A percentile compares a stretch with the other conserved stretches of the same genome.
Evolutionary conservation across 2,113 vertebrate genomes (phyloP).

Genomic region (Macheiramphus alcinus): DNA sequence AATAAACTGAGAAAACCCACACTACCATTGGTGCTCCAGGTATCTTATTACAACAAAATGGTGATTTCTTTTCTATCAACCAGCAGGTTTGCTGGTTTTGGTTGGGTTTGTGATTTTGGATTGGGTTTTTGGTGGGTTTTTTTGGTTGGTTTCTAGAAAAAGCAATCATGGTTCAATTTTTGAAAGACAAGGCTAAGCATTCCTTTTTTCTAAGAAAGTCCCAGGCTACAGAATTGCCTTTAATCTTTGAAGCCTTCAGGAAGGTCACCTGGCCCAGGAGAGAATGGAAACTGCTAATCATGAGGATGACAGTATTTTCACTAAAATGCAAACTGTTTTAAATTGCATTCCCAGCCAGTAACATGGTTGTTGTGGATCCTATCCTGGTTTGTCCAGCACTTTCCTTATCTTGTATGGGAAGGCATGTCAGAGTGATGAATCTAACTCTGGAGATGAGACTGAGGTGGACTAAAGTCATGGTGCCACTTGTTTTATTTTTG

Average conservation of each 20-base stretch:
- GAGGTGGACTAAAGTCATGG: neutral
- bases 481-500: neutral
- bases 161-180: neutral
- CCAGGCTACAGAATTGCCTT: neutral
- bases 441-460: neutral
- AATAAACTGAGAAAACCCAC: neutral
- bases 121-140: neutral
- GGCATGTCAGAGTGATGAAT: neutral
- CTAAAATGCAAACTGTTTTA: neutral
- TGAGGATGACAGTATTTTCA: neutral
- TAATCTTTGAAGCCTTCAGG: neutral
- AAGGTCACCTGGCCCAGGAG: neutral
- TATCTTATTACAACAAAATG: neutral
- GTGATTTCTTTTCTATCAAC: neutral
- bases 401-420: neutral
- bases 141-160: neutral
- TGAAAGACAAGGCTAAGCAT: neutral
- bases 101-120: neutral
- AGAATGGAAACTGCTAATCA: neutral
- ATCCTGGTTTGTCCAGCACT: neutral
- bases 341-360: neutral
- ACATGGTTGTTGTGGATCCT: neutral
- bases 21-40: neutral
- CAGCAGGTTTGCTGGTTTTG: neutral
- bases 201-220: neutral